Base-by-base conservation (phyloP, 2,888 invertebrate species). In the Cartodere bifasciata region DNA sequence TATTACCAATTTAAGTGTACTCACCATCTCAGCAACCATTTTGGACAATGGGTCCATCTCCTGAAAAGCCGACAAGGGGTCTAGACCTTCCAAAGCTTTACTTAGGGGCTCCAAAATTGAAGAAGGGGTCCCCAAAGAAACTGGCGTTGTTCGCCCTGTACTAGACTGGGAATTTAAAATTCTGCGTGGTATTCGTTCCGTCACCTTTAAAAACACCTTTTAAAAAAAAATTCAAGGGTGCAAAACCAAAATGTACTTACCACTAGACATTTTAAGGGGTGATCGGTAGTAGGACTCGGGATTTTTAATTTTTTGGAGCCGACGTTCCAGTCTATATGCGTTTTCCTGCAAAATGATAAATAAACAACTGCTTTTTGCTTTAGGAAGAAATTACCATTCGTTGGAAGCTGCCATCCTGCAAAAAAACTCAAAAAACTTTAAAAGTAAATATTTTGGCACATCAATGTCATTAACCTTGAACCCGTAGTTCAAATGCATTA, bases 21-120 rank as follows among this genome's bases (percentile, higher is more conserved):
- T 24, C 50, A 65, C 64, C 47, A 62, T 60, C 48, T 68, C 67
- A 12, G 63, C 62, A 22, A 70, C 69, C 62, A 75, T 70, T 62
- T 70, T 69, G 2, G 73, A 70, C 13, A 76, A 56, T 2, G 79
- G 75, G 56, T 78, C 77, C 49, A 72, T 58, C 40, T 72, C 70
- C 39, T 68, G 65, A 58, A 82, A 75, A 47, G 75, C 74, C 12
- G 77, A 77, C 14, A 84, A 57, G 0, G 84, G 84, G 61, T 84
- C 83, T 1, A 70, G 64, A 15, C 80, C 80, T 50, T 81, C 81
- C 3, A 83, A 53, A 16, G 72, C 68, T 4, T 62, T 55, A 32
- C 66, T 56, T 9, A 73, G 46, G 3, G 70, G 68, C 47, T 73
- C 71, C 16, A 68, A 57, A 21, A 65, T 53, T 34, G 55, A 53